These are phyloP conservation scores for Hirundichthys speculiger DNA, from an alignment of 2,113 vertebrate genomes.

Conservation along the genomic window DNA sequence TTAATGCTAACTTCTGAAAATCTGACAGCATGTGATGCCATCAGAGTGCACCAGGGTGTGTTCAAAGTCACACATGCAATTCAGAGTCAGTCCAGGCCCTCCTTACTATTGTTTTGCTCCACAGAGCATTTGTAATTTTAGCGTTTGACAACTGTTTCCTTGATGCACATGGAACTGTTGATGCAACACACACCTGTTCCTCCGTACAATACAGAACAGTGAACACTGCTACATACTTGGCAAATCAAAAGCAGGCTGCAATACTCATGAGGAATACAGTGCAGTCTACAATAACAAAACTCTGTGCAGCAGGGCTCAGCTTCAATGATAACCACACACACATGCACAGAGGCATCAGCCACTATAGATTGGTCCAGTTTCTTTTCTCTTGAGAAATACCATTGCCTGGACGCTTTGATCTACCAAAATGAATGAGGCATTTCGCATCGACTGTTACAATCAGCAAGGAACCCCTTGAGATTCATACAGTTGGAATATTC, in stretches of 20 bases:
- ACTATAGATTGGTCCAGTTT: constrained; percentile 49
- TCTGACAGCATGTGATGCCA: not conserved
- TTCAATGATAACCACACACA: constrained; percentile 15
- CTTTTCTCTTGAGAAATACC: constrained; percentile 46
- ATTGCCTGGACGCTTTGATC: constrained; percentile 66
- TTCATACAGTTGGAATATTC: constrained; percentile 58
- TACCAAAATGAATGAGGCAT: constrained; percentile 65
- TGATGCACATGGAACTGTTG: too few relatives aligned
- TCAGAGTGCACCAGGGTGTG: not conserved
- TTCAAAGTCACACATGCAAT: not conserved
- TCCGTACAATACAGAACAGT: too few relatives aligned
- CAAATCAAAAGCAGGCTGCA: too few relatives aligned
- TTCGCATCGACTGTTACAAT: constrained; percentile 51
- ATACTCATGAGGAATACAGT: too few relatives aligned
- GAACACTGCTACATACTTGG: too few relatives aligned
- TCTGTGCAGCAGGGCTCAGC: constrained; percentile 22
- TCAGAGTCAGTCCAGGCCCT: too few relatives aligned
- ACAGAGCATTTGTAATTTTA: too few relatives aligned
- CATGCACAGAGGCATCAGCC: constrained; percentile 9
- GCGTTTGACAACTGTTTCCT: too few relatives aligned
- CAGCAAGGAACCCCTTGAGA: constrained; percentile 48
- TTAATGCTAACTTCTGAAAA: not conserved
- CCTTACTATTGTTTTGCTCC: too few relatives aligned
- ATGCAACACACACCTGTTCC: too few relatives aligned
- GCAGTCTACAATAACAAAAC: not conserved